These are phyloP conservation scores for Sinonovacula constricta DNA, from an alignment of 1,140 invertebrate genomes.

Conservation along the genomic window DNA sequence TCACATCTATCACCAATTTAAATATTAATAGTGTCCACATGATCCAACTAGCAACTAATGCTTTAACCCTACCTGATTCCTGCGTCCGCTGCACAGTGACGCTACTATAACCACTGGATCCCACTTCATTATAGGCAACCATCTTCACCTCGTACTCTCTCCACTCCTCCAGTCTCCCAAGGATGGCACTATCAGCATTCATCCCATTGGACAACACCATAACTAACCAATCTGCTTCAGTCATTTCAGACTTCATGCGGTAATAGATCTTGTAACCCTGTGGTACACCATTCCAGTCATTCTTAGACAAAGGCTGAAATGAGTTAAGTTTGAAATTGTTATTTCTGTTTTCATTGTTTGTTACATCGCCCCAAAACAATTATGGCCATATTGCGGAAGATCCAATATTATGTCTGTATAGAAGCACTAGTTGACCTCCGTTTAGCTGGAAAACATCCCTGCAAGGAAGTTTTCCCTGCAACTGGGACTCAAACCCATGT, in stretches of 20 bases:
- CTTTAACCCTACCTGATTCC: constrained; percentile 91
- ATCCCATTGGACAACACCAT: constrained; percentile 73
- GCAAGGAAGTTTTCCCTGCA: too few relatives aligned
- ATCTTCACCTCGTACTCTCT: constrained; percentile 94
- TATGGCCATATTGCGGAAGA: too few relatives aligned
- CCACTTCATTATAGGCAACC: constrained; percentile 96
- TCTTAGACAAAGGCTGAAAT: constrained; percentile 91
- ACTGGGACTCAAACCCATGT: too few relatives aligned
- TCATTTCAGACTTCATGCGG: constrained; percentile 86
- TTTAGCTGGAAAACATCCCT: too few relatives aligned
- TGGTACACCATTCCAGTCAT: constrained; percentile 97
- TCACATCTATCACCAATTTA: too few relatives aligned
- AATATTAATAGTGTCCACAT: too few relatives aligned
- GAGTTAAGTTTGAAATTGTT: too few relatives aligned
- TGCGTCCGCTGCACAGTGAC: constrained; percentile 91
- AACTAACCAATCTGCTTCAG: neutral
- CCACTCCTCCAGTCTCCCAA: constrained; percentile 91
- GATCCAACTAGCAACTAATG: too few relatives aligned
- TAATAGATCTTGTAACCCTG: constrained; percentile 91
- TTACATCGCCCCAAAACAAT: too few relatives aligned
- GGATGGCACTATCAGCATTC: constrained; percentile 80
- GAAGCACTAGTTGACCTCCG: too few relatives aligned
- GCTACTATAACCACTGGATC: constrained; percentile 88
- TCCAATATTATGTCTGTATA: too few relatives aligned
- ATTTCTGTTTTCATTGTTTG: too few relatives aligned